These are phyloP conservation scores for Heterochromis multidens DNA, from an alignment of 2,113 vertebrate genomes.

Conservation along the genomic window DNA sequence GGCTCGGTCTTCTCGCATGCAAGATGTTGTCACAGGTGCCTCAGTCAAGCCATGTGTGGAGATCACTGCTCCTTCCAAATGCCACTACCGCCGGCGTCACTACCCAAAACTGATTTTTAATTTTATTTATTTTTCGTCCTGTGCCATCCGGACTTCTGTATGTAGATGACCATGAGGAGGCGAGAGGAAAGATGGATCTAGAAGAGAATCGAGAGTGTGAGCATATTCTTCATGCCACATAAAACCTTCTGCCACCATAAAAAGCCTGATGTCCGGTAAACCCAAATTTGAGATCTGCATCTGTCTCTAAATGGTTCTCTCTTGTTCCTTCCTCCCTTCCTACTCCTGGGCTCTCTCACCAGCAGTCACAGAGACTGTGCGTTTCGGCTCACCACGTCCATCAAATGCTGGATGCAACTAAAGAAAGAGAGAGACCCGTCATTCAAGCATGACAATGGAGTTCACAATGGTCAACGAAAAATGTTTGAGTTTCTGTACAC, in stretches of 20 bases:
- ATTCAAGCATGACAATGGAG: conserved; percentile 67
- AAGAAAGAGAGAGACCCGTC: conserved; percentile 40
- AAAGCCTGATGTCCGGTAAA: neutral
- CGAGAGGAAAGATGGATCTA: neutral
- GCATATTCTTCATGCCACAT: neutral
- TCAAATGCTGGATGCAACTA: conserved; percentile 35
- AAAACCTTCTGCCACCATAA: neutral
- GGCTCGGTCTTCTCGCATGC: neutral
- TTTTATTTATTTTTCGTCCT: neutral
- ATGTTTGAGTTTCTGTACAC: conserved; percentile 69
- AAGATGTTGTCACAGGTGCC: conserved; percentile 48
- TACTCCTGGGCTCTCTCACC: neutral
- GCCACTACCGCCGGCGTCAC: neutral
- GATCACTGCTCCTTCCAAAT: neutral
- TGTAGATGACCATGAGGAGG: neutral
- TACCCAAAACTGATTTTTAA: neutral
- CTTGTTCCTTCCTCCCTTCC: neutral
- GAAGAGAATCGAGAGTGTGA: neutral
- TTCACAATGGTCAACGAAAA: conserved; percentile 58
- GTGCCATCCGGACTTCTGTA: neutral
- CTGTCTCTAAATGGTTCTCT: neutral
- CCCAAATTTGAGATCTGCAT: neutral
- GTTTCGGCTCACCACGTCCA: neutral
- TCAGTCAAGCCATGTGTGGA: conserved; percentile 30
- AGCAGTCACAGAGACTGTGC: neutral